Base-by-base conservation (phyloP, 2,888 invertebrate species). In the Netelia fuscicornis region DNA sequence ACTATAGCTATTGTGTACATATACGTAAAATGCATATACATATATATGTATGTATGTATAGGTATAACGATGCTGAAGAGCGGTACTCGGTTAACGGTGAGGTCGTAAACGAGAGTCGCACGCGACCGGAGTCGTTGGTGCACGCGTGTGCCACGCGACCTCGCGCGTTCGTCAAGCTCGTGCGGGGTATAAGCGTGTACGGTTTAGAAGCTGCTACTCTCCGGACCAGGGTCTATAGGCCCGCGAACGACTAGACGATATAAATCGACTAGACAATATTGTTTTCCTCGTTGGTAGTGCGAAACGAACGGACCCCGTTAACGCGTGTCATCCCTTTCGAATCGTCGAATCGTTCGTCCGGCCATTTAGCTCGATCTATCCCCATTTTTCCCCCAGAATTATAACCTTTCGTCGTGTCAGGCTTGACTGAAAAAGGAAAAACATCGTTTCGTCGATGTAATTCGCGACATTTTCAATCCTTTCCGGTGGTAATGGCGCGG, bases 141-240 rank as follows among this genome's bases (percentile, higher is more conserved):
- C 89, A 90, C 90, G 90, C 88, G 90, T 90, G 85, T 75, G 90
- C 90, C 91, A 91, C 90, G 90, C 90, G 90, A 91, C 89, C 85
- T 85, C 78, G 74, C 72, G 79, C 60, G 64, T 75, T 84, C 52
- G 70, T 78, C 76, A 79, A 68, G 77, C 17, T n/a, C 44, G 11
- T 52, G 23, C 30, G 25, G 20, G 30, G 64, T 62, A 30, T 2
- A 74, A 58, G 67, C 30, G 17, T 54, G 56, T 17, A 67, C 30
- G 67, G 52, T 60, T 80, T 30, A 30, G 74, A 84, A 30, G 30
- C 30, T 5, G 5, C 30, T 30, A 30, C 30, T 60, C 54, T 72
- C 37, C 48, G 58, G 11, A 52, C 58, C 20, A 54, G 44, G 70
- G 62, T 42, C 54, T 6, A 65, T 44, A 52, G 52, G 62, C 54